Evolutionary conservation across 1,140 invertebrate species (phyloP), one percentile per base, ranked within the genome.

Genomic region (Spodoptera frugiperda): DNA sequence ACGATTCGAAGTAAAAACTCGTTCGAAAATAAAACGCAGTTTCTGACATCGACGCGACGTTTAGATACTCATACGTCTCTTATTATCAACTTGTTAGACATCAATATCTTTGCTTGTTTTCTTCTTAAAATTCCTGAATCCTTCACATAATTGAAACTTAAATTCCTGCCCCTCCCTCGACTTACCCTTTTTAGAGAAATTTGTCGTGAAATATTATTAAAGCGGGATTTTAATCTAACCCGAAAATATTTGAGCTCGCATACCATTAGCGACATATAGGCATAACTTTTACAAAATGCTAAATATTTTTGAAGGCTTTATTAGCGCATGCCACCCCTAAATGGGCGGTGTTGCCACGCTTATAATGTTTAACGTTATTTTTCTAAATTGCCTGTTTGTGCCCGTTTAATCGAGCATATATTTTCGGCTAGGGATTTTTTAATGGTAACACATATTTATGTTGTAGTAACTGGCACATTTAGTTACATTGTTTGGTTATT

Each of bases 281-380:
- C 39, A 67, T 67, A 67, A 67, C 63, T 67, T 67, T 49, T 67
- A 49, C 14, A 49, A 67, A 67, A 67, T 67, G 44, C 14, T 19
- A 67, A 67, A 67, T 67, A 67, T 67, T 67, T 49, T 5, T 0
- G 33, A 48, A 67, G 63, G 63, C 39, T 67, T 65, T 48, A 67
- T 67, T 48, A 46, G 5, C 39, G 17, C 14, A 67, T 67, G 63
- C 63, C 63, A 49, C 19, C 63, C 63, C 63, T 67, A 19, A 49
- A 17, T 15, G 59, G 15, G n/a, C 44, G 33, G 59, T 30, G 19
- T 39, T 57, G 54, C 44, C 10, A 57, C 12, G 54, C 54, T 39
- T 61, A 61, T 61, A 39, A 67, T 67, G 63, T 48, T 15, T 67
- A 25, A 19, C 63, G 44, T 67, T 67, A 67, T 67, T 67, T 67